These are phyloP conservation scores for Kryptopterus vitreolus DNA, from an alignment of 2,797 vertebrate genomes.

Conservation along the genomic window DNA sequence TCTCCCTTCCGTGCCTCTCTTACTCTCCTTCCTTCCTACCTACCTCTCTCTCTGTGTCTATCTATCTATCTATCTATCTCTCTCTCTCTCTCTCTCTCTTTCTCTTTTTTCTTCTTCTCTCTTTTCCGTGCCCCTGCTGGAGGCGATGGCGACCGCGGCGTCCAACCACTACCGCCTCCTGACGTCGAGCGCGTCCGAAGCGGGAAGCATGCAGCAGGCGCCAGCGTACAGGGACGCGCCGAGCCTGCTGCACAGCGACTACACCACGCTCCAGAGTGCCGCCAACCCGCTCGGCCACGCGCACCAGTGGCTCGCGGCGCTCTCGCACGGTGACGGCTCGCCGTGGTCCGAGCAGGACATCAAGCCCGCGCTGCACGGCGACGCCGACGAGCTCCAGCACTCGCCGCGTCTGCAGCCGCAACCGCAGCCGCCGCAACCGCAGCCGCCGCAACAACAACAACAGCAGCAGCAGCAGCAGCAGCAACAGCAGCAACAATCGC, in stretches of 20 bases:
- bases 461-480: conserved; percentile 42
- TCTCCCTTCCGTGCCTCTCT: conserved; percentile 82
- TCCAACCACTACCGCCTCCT: conserved; percentile 97
- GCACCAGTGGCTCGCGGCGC: conserved; percentile 95
- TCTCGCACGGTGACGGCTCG: conserved; percentile 87
- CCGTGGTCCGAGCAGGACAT: conserved; percentile 94
- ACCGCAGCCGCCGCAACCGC: conserved; percentile 37
- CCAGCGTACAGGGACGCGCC: conserved; percentile 92
- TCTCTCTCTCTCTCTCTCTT: conserved; percentile 72
- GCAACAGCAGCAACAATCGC: conserved; percentile 62
- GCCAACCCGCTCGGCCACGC: conserved; percentile 95
- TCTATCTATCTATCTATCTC: no score
- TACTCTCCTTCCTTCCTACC: conserved; percentile 78
- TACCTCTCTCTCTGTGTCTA: conserved; percentile 71
- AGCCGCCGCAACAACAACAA: conserved; percentile 32
- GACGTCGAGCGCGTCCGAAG: conserved; percentile 90
- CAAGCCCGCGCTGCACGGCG: conserved; percentile 87
- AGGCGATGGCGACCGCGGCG: conserved; percentile 96
- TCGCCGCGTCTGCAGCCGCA: conserved; percentile 71
- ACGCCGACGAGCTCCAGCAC: conserved; percentile 86
- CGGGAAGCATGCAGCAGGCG: conserved; percentile 91
- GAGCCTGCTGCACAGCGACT: conserved; percentile 91
- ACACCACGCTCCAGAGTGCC: conserved; percentile 84
- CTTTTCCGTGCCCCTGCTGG: conserved; percentile 27
- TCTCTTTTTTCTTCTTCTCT: conserved; percentile 2